Percentiles rank a stretch among this genome's conserved stretches.
These are phyloP conservation scores for Hesperophylax magnus DNA, from an alignment of 1,140 invertebrate genomes.

Conservation along the genomic window DNA sequence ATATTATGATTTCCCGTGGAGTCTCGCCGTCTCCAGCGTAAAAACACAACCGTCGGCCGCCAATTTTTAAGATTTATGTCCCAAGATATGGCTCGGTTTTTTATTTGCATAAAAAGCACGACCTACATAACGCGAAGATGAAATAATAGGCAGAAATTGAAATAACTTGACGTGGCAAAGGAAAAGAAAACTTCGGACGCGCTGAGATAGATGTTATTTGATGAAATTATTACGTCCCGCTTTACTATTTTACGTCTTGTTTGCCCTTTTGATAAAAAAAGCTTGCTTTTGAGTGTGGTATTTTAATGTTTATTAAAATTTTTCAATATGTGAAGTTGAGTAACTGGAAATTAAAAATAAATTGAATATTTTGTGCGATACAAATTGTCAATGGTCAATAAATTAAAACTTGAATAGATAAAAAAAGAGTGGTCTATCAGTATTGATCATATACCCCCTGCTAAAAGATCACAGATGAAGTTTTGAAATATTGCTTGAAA, in stretches of 20 bases:
- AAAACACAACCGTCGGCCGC: slow-evolving; percentile 11
- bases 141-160: background rate
- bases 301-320: background rate
- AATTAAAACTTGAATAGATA: no score
- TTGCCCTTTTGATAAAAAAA: background rate
- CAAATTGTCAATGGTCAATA: no score
- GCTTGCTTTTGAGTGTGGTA: background rate
- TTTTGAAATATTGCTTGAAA: no score
- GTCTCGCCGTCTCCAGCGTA: background rate
- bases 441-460: no score
- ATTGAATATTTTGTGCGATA: no score
- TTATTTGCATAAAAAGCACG: slow-evolving; percentile 27
- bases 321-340: no score
- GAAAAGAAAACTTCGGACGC: background rate
- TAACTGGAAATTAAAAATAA: no score
- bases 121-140: slow-evolving; percentile 12
- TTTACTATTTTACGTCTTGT: background rate
- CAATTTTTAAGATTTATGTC: slow-evolving; percentile 28
- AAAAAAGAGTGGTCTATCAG: no score
- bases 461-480: no score
- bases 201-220: background rate
- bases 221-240: background rate
- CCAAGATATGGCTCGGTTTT: slow-evolving; percentile 5
- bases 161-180: background rate
- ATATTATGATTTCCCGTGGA: no score